Percentiles rank a stretch among this genome's conserved stretches.
Evolutionary conservation across 2,797 vertebrate species (phyloP).

Genomic region (Bradypus variegatus): DNA sequence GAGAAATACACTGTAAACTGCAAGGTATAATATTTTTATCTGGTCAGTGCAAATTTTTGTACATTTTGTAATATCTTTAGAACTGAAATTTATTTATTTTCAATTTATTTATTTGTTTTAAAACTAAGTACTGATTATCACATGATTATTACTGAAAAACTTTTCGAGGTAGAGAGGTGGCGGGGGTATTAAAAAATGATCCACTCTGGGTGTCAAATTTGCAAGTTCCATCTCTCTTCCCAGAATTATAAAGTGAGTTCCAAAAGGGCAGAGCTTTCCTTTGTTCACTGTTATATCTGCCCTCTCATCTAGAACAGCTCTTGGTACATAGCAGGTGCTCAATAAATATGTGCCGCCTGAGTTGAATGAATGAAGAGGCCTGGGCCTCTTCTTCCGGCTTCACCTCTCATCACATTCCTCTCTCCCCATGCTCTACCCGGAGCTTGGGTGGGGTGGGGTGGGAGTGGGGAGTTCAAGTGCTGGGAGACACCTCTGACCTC

Average conservation of each 20-base stretch:
- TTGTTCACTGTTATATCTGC: not conserved
- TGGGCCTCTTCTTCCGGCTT: not conserved
- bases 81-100: slow-evolving; percentile 4
- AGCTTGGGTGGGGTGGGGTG: not conserved
- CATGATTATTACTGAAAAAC: not conserved
- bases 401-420: not conserved
- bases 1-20: not conserved
- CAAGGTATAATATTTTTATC: not conserved
- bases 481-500: not conserved
- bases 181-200: not conserved
- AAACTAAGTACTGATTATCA: not conserved
- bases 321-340: not conserved
- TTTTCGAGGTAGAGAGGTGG: not conserved
- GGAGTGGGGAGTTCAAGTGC: not conserved
- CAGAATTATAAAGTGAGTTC: not conserved
- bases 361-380: not conserved
- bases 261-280: not conserved
- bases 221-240: not conserved
- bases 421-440: not conserved
- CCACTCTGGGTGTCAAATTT: not conserved
- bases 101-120: not conserved
- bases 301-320: not conserved
- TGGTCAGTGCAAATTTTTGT: not conserved
- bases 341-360: not conserved
- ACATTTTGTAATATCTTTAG: not conserved